Conservation (phyloP, 1,140 invertebrate genomes). For the Leptestheria dahalacensis region DNA sequence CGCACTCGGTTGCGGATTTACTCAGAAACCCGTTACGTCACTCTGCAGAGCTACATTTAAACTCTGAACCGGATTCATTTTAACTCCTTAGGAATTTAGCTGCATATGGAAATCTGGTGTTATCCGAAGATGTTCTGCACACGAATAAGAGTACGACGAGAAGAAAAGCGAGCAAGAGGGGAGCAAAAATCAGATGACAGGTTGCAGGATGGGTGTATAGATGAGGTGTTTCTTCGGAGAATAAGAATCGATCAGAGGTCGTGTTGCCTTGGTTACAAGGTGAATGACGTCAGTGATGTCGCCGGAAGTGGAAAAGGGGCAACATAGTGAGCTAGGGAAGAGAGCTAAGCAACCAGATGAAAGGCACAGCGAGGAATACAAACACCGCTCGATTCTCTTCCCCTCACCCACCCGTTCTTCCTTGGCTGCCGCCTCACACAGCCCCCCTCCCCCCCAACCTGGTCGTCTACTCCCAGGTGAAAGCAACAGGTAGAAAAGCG, state of each 20-base stretch:
- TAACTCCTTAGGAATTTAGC: too few relatives aligned
- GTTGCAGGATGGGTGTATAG: background rate
- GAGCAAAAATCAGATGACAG: background rate
- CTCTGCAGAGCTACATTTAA: background rate
- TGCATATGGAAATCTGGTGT: too few relatives aligned
- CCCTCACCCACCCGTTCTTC: background rate
- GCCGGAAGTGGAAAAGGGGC: background rate
- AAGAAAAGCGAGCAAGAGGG: background rate
- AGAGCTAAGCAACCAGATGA: too few relatives aligned
- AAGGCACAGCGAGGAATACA: too few relatives aligned
- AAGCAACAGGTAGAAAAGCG: background rate
- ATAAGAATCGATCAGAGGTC: background rate
- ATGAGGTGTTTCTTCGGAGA: background rate
- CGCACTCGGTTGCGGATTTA: background rate
- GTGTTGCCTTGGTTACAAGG: background rate
- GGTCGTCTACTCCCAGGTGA: background rate
- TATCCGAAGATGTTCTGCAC: too few relatives aligned
- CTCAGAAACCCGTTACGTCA: background rate
- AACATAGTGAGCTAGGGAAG: background rate
- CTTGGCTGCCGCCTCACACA: too few relatives aligned
- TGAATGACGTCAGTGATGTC: background rate
- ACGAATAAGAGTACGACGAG: background rate
- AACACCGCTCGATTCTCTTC: background rate
- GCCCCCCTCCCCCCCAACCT: too few relatives aligned
- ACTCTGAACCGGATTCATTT: background rate